Evolutionary conservation across 2,797 vertebrate species (phyloP).

Genomic region (Buceros bicornis): DNA sequence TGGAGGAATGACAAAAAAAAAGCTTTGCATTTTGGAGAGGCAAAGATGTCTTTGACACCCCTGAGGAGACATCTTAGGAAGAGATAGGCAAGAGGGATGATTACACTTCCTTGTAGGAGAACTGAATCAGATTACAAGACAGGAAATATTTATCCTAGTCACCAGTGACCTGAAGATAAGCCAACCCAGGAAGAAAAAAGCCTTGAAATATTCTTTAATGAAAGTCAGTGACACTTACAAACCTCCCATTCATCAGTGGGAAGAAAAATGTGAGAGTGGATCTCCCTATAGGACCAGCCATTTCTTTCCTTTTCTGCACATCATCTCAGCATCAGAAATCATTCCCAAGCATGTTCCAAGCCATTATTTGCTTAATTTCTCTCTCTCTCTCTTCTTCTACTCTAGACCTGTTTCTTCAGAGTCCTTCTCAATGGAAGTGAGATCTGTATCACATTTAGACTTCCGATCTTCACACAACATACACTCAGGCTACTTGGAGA

Average conservation of each 20-base stretch:
- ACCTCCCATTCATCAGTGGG: not conserved
- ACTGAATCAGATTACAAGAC: not conserved
- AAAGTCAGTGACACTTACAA: not conserved
- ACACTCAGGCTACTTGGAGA: not conserved
- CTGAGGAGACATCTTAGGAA: not conserved
- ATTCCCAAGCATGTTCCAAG: constrained; percentile 20
- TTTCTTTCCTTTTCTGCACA: constrained; percentile 34
- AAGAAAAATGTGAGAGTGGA: not conserved
- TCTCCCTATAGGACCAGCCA: constrained; percentile 1
- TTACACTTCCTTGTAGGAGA: not conserved
- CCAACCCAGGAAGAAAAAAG: not conserved
- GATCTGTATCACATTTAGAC: not conserved
- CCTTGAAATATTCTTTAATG: not conserved
- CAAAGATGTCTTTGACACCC: not conserved
- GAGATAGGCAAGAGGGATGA: not conserved
- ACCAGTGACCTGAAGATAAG: not conserved
- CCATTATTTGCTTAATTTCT: not conserved
- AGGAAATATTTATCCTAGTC: not conserved
- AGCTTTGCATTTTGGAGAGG: not conserved
- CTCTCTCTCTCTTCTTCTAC: constrained; percentile 5
- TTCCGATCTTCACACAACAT: constrained; percentile 47
- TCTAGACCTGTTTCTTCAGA: not conserved
- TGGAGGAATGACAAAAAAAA: not conserved
- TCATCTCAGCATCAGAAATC: not conserved
- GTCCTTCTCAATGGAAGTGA: constrained; percentile 10